Evolutionary conservation across 2,113 vertebrate species (phyloP).

Genomic region (Phasianus colchicus): DNA sequence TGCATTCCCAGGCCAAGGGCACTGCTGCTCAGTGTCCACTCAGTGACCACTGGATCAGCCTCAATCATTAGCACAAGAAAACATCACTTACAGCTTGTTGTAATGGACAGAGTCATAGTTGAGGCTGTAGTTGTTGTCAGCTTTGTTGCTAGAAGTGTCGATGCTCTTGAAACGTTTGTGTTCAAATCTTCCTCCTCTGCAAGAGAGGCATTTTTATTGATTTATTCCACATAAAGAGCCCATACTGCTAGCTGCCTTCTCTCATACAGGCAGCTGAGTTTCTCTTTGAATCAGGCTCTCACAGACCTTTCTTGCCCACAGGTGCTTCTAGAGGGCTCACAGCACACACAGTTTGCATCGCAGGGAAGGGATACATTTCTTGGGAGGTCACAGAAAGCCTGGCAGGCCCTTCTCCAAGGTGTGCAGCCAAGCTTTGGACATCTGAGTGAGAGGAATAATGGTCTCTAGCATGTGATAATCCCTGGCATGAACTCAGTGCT

Average conservation of each 20-base stretch:
- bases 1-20: not conserved
- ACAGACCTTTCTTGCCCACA: not conserved
- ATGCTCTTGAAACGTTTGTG: accelerated
- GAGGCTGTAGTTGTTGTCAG: accelerated
- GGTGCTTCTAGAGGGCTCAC: not conserved
- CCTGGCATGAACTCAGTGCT: not conserved
- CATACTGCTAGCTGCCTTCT: not conserved
- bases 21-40: not conserved
- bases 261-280: not conserved
- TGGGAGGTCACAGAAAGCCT: not conserved
- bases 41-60: not conserved
- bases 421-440: not conserved
- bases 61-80: not conserved
- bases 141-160: accelerated
- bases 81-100: constrained; percentile 31
- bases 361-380: accelerated
- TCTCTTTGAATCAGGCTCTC: not conserved
- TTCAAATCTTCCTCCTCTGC: accelerated
- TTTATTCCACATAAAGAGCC: not conserved
- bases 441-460: not conserved
- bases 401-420: not conserved
- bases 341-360: not conserved
- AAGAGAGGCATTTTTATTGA: not conserved
- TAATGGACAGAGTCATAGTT: accelerated
- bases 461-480: not conserved